Evolutionary conservation across 2,797 vertebrate species (phyloP).

Genomic region (Yasuhikotakia modesta): DNA sequence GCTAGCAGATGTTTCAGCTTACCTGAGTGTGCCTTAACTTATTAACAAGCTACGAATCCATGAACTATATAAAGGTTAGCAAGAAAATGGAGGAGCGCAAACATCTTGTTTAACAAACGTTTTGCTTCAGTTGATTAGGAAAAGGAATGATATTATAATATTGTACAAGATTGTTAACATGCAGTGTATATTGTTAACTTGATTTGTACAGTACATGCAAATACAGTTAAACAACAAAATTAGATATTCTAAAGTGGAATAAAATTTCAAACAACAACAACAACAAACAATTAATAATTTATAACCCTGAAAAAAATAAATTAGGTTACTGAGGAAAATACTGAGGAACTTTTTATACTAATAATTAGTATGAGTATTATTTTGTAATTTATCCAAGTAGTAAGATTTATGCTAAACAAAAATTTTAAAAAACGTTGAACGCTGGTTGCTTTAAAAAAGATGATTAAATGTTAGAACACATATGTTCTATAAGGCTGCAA

Average conservation of each 20-base stretch:
- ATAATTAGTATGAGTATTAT: no score
- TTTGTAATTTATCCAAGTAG: not conserved
- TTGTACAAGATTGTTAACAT: not conserved
- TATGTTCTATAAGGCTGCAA: not conserved
- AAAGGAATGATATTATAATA: not conserved
- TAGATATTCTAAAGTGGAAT: no score
- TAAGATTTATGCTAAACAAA: not conserved
- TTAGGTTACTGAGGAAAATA: no score
- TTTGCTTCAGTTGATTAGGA: not conserved
- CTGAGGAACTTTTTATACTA: no score
- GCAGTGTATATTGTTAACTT: not conserved
- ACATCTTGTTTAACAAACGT: not conserved
- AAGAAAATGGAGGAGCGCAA: not conserved
- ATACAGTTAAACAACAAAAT: no score
- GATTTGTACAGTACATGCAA: not conserved
- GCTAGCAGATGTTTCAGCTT: not conserved
- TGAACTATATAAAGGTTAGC: not conserved
- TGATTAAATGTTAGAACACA: not conserved
- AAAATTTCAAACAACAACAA: no score
- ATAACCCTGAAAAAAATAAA: no score
- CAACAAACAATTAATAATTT: no score
- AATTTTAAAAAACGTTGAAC: not conserved
- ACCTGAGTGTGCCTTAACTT: not conserved
- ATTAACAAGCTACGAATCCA: not conserved
- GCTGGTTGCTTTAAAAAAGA: not conserved